phyloP scores from a whole-genome alignment of 1,140 invertebrate species.

The Wiebesia pumilae region DNA sequence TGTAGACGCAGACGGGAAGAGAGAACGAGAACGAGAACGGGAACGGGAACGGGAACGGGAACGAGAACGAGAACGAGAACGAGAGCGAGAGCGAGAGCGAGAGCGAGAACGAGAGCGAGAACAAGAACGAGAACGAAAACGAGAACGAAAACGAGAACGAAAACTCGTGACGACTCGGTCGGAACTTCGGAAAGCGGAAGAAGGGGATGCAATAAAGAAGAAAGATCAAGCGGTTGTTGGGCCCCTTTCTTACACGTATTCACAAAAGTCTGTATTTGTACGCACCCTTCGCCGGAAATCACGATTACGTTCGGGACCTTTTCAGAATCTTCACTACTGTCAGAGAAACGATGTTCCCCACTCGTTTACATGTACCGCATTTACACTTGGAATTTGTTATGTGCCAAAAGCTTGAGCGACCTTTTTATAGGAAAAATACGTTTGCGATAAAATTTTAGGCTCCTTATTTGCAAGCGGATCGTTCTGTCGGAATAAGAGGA shows the following conservation, averaged over 20 bases:
- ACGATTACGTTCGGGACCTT: neutral
- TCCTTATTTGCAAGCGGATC: neutral
- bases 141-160: neutral
- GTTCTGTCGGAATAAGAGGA: no score
- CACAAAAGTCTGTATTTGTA: neutral
- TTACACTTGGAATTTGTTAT: neutral
- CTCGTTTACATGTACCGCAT: neutral
- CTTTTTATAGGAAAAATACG: neutral
- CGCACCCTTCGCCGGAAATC: conserved; percentile 27
- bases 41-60: neutral
- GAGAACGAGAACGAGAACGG: neutral
- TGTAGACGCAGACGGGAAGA: neutral
- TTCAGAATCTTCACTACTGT: neutral
- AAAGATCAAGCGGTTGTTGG: conserved; percentile 3
- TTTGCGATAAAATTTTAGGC: neutral
- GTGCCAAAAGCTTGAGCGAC: neutral
- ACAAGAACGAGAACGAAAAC: neutral
- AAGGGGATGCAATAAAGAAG: conserved; percentile 31
- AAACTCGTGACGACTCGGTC: neutral
- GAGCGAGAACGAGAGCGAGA: neutral
- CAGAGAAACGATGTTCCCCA: neutral
- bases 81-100: neutral
- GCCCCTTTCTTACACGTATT: conserved; percentile 9
- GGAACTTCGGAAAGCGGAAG: conserved; percentile 26
- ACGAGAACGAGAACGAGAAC: neutral